Evolutionary conservation across 2,797 vertebrate genomes (phyloP), one percentile per base, ranked within the genome.

Genomic region (Dryobates pubescens): DNA sequence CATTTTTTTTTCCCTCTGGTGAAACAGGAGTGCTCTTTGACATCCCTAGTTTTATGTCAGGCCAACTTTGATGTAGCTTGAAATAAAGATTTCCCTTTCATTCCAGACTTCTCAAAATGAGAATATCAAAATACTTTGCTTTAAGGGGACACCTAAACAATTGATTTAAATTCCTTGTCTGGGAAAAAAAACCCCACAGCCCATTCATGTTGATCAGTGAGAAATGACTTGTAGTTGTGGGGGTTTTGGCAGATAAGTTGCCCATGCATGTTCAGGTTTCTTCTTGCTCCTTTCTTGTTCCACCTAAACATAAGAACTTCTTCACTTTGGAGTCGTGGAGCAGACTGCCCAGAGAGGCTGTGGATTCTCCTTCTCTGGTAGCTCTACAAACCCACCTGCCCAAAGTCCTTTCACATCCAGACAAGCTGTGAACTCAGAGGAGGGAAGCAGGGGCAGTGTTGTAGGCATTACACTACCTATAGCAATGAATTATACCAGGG

Each of bases 101-200:
- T 86, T 85, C 92, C 73, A 85, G 56, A 16, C 15, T 88, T 89
- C 88, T 86, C 73, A 75, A 72, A 88, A 57, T 68, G 49, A 88
- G 30, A 78, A 69, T 17, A 73, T 34, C 0, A 80, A 85, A 72
- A 77, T 74, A 53, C 19, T 87, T 82, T 80, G 7, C 51, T 82
- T 49, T 58, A 82, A 81, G 27, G 24, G 87, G n/a, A 63, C 34
- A 76, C 4, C 73, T 53, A 61, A 79, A 70, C 9, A 84, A 84
- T 57, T 53, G 0, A 47, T 70, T 69, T 45, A 38, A 81, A 59
- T 78, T 73, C 5, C 43, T 76, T 70, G 32, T 32, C 45, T 86
- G 38, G 87, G 32, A 54, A 63, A 38, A 86, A 36, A 64, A 69
- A 80, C 8, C 47, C 47, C 47, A 49, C 56, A 0, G 0, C 16